These are phyloP conservation scores for Urocynchramus pylzowi DNA, from an alignment of 2,113 vertebrate genomes.

Conservation along the genomic window DNA sequence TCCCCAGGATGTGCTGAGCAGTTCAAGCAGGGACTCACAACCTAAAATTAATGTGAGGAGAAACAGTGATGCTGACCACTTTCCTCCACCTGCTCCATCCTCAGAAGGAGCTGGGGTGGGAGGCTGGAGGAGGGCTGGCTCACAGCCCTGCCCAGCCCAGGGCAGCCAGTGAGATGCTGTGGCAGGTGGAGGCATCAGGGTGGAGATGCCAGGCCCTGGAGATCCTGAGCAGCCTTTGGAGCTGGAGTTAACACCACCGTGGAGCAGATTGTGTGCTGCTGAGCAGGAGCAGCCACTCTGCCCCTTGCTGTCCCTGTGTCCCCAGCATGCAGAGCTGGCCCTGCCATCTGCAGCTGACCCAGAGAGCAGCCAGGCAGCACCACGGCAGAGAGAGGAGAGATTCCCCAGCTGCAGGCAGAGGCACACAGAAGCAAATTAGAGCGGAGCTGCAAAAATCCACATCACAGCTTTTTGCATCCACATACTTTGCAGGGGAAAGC, in stretches of 20 bases:
- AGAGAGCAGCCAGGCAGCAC: neutral
- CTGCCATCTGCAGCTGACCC: neutral
- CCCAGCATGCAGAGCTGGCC: neutral
- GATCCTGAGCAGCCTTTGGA: neutral
- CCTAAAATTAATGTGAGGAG: neutral
- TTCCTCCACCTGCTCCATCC: neutral
- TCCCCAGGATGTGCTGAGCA: fast-evolving
- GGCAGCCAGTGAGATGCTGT: neutral
- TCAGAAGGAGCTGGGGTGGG: neutral
- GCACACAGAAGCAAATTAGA: neutral
- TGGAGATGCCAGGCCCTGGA: too few relatives aligned
- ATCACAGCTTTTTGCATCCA: neutral
- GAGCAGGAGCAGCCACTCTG: neutral
- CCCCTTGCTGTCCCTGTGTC: fast-evolving
- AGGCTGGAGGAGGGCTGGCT: neutral
- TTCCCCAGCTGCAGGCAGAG: neutral
- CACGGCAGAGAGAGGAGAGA: neutral
- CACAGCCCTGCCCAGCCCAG: neutral
- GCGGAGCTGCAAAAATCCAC: neutral
- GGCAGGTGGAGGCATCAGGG: neutral
- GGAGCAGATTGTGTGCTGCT: neutral
- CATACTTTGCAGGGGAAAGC: neutral
- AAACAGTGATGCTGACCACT: neutral
- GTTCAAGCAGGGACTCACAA: neutral
- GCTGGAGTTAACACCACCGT: neutral